These are phyloP conservation scores for Dryococelus australis DNA, from an alignment of 2,888 invertebrate genomes.

Conservation along the genomic window DNA sequence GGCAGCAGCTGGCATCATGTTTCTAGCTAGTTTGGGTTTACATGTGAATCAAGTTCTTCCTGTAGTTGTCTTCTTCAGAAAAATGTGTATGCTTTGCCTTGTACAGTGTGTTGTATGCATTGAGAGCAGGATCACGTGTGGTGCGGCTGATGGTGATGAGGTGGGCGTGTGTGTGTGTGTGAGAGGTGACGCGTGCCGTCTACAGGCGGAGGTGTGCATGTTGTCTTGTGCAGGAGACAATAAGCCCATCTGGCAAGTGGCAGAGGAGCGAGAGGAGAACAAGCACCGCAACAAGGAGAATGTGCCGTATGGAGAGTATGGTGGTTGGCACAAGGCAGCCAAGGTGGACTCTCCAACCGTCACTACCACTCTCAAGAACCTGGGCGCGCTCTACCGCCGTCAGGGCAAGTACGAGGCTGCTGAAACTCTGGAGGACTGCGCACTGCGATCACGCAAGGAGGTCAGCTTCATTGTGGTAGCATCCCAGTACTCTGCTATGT, in stretches of 20 bases:
- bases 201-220: not conserved
- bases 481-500: not conserved
- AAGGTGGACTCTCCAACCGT: slow-evolving; percentile 98
- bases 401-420: slow-evolving; percentile 99
- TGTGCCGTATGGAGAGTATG: slow-evolving; percentile 85
- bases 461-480: too few species aligned
- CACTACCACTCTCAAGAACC: slow-evolving; percentile 97
- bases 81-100: too few species aligned
- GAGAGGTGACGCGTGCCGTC: not conserved
- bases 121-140: too few species aligned
- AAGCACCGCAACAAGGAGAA: slow-evolving; percentile 89
- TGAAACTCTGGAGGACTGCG: slow-evolving; percentile 98
- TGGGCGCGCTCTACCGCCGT: slow-evolving; percentile 96
- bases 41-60: too few species aligned
- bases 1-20: too few species aligned
- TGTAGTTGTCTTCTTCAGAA: too few species aligned
- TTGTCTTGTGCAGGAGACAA: slow-evolving; percentile 74
- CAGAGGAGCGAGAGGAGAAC: slow-evolving; percentile 98
- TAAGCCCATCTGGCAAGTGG: slow-evolving; percentile 90
- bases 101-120: too few species aligned
- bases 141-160: too few species aligned
- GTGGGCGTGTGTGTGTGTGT: too few species aligned
- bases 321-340: slow-evolving; percentile 98
- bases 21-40: too few species aligned
- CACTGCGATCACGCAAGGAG: slow-evolving; percentile 94